These are phyloP conservation scores for Psammodynastes pulverulentus DNA, from an alignment of 2,113 vertebrate species.

Conservation along the genomic window DNA sequence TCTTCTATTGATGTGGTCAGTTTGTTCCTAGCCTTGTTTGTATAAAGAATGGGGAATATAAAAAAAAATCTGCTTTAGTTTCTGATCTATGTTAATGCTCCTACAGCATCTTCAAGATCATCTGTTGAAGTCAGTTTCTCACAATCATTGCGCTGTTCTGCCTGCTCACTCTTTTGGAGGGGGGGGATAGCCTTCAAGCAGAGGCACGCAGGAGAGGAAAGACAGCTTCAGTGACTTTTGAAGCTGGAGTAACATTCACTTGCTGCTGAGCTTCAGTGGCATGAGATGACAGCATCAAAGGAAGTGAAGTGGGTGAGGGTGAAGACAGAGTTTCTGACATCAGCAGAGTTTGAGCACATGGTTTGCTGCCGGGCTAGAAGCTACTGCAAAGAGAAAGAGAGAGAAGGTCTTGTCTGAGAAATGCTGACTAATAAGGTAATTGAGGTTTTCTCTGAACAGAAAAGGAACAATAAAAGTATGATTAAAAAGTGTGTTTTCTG, in stretches of 20 bases:
- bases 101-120: conserved; percentile 61
- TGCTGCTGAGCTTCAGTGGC: conserved; percentile 57
- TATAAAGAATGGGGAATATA: conserved; percentile 70
- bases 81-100: conserved; percentile 66
- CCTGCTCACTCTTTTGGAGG: conserved; percentile 27
- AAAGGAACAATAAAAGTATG: conserved; percentile 63
- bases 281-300: conserved; percentile 61
- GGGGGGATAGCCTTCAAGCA: conserved; percentile 7
- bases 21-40: conserved; percentile 82
- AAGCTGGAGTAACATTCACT: conserved; percentile 46
- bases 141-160: conserved; percentile 27
- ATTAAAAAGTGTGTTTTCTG: conserved; percentile 64
- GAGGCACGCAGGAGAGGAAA: background rate
- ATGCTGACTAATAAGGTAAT: conserved; percentile 72
- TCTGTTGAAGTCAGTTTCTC: conserved; percentile 46
- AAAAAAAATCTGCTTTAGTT: conserved; percentile 71
- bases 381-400: conserved; percentile 45
- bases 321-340: conserved; percentile 60
- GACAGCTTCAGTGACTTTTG: background rate
- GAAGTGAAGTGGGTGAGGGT: conserved; percentile 47
- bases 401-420: conserved; percentile 59
- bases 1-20: conserved; percentile 90
- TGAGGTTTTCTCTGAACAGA: conserved; percentile 61
- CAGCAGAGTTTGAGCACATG: conserved; percentile 59
- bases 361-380: conserved; percentile 59